Base-by-base conservation (phyloP, 2,888 invertebrate species). In the Epirrhoe tristata region DNA sequence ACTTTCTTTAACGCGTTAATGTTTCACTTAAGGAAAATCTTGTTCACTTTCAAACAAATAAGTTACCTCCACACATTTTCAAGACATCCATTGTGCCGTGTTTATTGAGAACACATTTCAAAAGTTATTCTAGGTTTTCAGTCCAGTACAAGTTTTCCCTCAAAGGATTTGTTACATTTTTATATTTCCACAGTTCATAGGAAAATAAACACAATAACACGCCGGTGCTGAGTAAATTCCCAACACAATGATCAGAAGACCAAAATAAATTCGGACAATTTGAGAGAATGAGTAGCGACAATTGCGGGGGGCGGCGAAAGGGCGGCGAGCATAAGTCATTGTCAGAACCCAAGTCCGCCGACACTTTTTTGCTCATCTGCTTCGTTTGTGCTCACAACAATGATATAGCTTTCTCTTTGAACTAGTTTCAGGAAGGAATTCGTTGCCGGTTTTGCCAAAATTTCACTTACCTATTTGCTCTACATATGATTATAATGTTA, bases 251-350 rank as follows among this genome's bases (percentile, higher is more conserved):
- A 71, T 77, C 69, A 71, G 71, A 56, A 68, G 69, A 67, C 65
- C 67, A 75, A 81, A 80, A 81, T 79, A 79, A 79, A 81, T 83
- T 82, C 75, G 72, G 79, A 81, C 78, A 85, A 86, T 88, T 88
- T 81, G 81, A 81, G 81, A 76, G 82, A 85, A 85, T 85, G 84
- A 86, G 85, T 76, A 79, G 84, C 84, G 84, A 87, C 87, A 85
- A 88, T 84, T 84, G 87, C 83, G 83, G 79, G 81, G 82, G 83
- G 86, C 81, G 83, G 80, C 75, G 77, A 85, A 84, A 85, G 86
- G 88, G 87, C 84, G 86, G 84, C 78, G 80, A 77, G 85, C 88
- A 91, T 92, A 92, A 89, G 85, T 91, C 92, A 92, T 86, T 91
- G 92, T 91, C 92, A 89, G 77, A 75, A 63, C 78, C 80, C 88